Evolutionary conservation across 2,113 vertebrate genomes (phyloP).

Genomic region (Sinocyclocheilus anshuiensis): DNA sequence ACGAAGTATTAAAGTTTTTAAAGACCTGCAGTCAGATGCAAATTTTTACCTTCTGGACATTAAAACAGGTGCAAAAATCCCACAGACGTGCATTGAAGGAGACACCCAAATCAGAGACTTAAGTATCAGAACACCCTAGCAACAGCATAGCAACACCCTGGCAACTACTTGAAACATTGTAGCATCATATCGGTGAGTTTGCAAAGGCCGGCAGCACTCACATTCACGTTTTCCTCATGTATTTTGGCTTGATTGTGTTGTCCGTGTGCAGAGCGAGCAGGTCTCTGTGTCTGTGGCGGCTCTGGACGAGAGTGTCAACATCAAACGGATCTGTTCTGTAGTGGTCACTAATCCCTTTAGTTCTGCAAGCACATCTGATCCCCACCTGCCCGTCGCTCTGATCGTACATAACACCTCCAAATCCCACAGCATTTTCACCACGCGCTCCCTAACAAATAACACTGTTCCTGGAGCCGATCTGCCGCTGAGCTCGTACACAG

Average conservation of each 20-base stretch:
- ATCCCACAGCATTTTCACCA: slow-evolving; percentile 36
- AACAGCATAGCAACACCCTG: not conserved
- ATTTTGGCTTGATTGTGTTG: not conserved
- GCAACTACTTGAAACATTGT: not conserved
- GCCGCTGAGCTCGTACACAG: not conserved
- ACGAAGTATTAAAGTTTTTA: not conserved
- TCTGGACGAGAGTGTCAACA: slow-evolving; percentile 32
- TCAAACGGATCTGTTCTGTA: slow-evolving; percentile 35
- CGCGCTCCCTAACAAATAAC: not conserved
- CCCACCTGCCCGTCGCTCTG: slow-evolving; percentile 29
- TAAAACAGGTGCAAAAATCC: not conserved
- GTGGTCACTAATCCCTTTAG: slow-evolving; percentile 47
- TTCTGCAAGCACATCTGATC: slow-evolving; percentile 47
- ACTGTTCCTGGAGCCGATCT: not conserved
- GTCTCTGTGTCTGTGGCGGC: not conserved
- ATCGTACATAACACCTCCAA: slow-evolving; percentile 39
- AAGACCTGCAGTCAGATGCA: not conserved
- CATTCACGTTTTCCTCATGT: not conserved
- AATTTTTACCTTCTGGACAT: not conserved
- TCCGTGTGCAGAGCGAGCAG: not conserved
- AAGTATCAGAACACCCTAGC: not conserved
- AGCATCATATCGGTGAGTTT: not conserved
- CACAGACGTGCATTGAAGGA: not conserved
- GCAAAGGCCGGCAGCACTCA: not conserved
- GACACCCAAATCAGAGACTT: not conserved